Percentiles rank a stretch among this genome's conserved stretches.
phyloP scores from a whole-genome alignment of 2,888 invertebrate genomes.

The Syrista parreyssii region DNA sequence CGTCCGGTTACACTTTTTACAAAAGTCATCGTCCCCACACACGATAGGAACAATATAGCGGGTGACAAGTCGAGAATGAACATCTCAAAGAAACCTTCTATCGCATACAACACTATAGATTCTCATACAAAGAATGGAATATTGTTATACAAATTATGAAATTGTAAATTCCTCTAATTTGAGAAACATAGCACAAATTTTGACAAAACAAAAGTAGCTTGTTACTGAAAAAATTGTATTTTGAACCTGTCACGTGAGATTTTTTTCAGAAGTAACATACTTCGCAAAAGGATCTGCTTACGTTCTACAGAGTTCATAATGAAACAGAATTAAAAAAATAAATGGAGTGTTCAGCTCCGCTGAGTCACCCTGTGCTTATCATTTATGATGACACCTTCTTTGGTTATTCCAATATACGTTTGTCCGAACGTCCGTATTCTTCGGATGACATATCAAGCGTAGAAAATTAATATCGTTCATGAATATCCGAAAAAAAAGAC shows the following conservation, averaged over 20 bases:
- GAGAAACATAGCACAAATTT: neutral
- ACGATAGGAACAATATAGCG: neutral
- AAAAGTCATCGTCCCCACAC: neutral
- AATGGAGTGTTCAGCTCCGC: neutral
- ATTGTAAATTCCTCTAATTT: neutral
- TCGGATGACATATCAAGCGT: conserved; percentile 21
- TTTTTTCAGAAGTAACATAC: neutral
- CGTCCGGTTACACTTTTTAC: neutral
- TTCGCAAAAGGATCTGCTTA: neutral
- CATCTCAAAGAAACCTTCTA: neutral
- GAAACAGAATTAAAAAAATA: neutral
- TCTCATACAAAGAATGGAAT: too few species aligned
- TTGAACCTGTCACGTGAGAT: neutral
- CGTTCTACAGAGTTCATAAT: neutral
- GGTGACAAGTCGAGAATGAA: neutral
- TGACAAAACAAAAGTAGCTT: neutral
- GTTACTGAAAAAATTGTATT: neutral
- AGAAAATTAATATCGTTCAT: conserved; percentile 26
- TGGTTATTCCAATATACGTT: conserved; percentile 38
- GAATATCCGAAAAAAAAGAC: conserved; percentile 12
- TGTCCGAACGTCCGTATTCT: conserved; percentile 27
- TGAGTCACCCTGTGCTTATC: neutral
- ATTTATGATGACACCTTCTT: conserved; percentile 26
- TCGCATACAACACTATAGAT: too few species aligned
- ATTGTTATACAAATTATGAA: neutral